Base-by-base conservation (phyloP, 53 echinoderm and acorn worm species). In the Paelopatides confundens region DNA sequence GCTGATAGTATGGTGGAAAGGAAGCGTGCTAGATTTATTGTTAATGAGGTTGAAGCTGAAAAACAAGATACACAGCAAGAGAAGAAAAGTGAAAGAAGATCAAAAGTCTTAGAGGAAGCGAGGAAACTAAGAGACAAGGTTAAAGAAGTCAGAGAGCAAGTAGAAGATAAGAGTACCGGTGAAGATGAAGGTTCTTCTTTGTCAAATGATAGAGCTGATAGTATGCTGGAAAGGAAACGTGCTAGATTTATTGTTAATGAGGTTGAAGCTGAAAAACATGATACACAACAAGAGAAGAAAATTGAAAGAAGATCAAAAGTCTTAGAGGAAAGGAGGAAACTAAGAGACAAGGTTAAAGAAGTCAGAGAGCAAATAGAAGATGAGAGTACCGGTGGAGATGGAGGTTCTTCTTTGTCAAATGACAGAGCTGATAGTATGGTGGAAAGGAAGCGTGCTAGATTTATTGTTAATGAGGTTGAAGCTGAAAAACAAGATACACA, bases 91-190 rank as follows among this genome's bases (percentile, higher is more conserved):
- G 48, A 48, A 9, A 48, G 48, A 14, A 48, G 14, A 48, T 48
- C 48, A 43, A 43, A 43, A 58, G 6, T 23, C 5, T 18, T 6
- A 21, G 24, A 58, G 58, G 21, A 17, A 58, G 58, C 24, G 18
- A 58, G 24, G 21, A 23, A 58, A 43, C 43, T 43, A 43, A 43
- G 43, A 43, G 43, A 43, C 12, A 12, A 43, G 12, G 43, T 4
- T 12, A 43, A 43, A 43, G 43, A 43, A 10, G 43, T 43, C 43
- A 43, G 43, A 43, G 43, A 43, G n/a, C n/a, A 21, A 58, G 58
- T 14, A 34, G n/a, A n/a, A n/a, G 32, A 30, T 79, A 53, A 79
- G 8, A 79, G 52, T 79, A 31, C 26, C 27, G 79, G 79, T 15
- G 79, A 53, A 54, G 79, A 79, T 26, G 27, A n/a, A 27, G 47